phyloP scores from a whole-genome alignment of 1,140 invertebrate genomes.

The Zaprionus lachaisei region DNA sequence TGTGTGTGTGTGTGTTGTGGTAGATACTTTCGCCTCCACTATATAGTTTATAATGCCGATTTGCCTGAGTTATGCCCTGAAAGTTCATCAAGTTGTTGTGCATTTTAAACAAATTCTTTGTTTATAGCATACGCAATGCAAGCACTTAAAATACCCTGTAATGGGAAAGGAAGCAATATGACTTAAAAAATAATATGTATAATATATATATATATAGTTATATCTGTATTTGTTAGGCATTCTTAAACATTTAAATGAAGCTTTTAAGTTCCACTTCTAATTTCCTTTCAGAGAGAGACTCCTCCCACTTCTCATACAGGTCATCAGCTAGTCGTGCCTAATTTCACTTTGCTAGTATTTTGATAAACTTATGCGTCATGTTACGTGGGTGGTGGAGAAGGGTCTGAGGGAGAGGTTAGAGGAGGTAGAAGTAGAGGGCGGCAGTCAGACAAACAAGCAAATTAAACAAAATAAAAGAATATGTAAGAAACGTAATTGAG shows the following conservation, averaged over 20 bases:
- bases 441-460: conserved; percentile 40
- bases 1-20: not conserved
- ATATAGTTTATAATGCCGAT: conserved; percentile 41
- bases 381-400: not conserved
- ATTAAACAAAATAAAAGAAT: conserved; percentile 65
- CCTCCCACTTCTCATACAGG: not conserved
- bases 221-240: too few species aligned
- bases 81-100: conserved; percentile 59
- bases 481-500: conserved; percentile 68
- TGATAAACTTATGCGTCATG: conserved; percentile 53
- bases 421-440: not conserved
- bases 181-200: not conserved
- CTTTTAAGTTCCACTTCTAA: too few species aligned
- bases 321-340: not conserved
- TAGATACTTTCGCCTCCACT: conserved; percentile 8
- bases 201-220: too few species aligned
- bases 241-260: too few species aligned
- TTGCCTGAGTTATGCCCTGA: conserved; percentile 13
- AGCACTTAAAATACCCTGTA: not conserved
- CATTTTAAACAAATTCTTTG: not conserved
- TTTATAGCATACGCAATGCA: not conserved
- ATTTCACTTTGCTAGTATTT: conserved; percentile 17
- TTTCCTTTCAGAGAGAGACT: not conserved
- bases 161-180: not conserved
- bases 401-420: not conserved